phyloP scores from a whole-genome alignment of 1,140 invertebrate species.

The Eriosoma lanigerum region DNA sequence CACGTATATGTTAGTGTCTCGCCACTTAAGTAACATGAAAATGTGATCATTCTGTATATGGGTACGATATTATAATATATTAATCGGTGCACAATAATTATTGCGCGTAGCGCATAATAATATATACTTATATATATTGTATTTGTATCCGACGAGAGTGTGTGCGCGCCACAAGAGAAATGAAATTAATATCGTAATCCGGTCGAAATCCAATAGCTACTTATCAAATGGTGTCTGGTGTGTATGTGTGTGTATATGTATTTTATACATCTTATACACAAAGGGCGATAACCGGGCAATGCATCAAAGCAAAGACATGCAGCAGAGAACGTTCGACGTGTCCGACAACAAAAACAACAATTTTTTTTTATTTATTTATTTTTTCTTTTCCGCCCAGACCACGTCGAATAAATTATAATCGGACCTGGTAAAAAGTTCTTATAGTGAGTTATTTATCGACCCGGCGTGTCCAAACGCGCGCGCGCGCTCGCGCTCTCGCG shows the following conservation, averaged over 20 bases:
- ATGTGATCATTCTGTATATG: background rate
- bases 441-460: conserved; percentile 50
- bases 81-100: too few species aligned
- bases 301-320: conserved; percentile 39
- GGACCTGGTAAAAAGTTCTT: conserved; percentile 43
- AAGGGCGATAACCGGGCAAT: conserved; percentile 40
- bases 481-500: conserved; percentile 14
- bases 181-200: background rate
- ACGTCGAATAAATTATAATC: conserved; percentile 51
- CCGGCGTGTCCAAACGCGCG: conserved; percentile 46
- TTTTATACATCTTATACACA: background rate
- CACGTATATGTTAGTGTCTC: too few species aligned
- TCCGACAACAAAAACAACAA: conserved; percentile 40
- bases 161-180: too few species aligned
- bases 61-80: background rate
- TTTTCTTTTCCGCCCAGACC: conserved; percentile 22
- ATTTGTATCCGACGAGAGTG: too few species aligned
- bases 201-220: conserved; percentile 6
- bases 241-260: background rate
- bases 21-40: too few species aligned
- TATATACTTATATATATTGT: too few species aligned
- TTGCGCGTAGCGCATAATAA: too few species aligned
- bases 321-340: conserved; percentile 33
- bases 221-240: background rate
- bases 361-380: background rate